phyloP scores from a whole-genome alignment of 2,888 invertebrate genomes.

The Tiliacea citrago region DNA sequence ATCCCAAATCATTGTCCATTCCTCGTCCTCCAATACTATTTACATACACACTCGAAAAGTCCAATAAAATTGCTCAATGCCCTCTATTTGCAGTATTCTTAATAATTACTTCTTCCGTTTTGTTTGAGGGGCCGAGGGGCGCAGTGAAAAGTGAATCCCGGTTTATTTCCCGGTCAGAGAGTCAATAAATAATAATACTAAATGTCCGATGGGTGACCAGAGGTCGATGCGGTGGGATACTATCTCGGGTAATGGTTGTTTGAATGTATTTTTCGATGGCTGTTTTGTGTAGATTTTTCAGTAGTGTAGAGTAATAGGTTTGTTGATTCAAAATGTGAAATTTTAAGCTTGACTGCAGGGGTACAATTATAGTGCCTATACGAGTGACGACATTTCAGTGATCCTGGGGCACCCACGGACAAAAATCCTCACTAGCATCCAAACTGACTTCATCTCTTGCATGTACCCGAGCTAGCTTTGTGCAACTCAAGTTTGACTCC shows the following conservation, averaged over 20 bases:
- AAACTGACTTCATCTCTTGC: not conserved
- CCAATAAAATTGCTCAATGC: slow-evolving; percentile 80
- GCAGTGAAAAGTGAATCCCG: slow-evolving; percentile 84
- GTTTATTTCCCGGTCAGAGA: slow-evolving; percentile 69
- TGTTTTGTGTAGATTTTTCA: slow-evolving; percentile 26
- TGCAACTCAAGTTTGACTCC: not conserved
- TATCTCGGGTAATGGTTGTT: slow-evolving; percentile 59
- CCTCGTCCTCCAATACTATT: slow-evolving; percentile 47
- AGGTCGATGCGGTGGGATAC: slow-evolving; percentile 68
- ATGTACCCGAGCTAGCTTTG: not conserved
- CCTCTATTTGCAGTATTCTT: slow-evolving; percentile 88
- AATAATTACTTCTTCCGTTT: slow-evolving; percentile 90
- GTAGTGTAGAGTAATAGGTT: not conserved
- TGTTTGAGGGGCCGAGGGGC: slow-evolving; percentile 82
- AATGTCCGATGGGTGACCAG: slow-evolving; percentile 85
- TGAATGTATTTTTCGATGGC: slow-evolving; percentile 25
- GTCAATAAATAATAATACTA: slow-evolving; percentile 90
- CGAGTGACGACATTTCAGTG: not conserved
- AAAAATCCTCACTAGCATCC: no score
- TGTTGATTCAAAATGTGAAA: not conserved
- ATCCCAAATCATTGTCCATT: slow-evolving; percentile 15
- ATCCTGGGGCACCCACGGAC: not conserved
- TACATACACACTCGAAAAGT: slow-evolving; percentile 73
- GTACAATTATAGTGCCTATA: not conserved
- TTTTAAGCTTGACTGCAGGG: not conserved